Evolutionary conservation across 2,888 invertebrate genomes (phyloP).

Genomic region (Gerris lacustris): DNA sequence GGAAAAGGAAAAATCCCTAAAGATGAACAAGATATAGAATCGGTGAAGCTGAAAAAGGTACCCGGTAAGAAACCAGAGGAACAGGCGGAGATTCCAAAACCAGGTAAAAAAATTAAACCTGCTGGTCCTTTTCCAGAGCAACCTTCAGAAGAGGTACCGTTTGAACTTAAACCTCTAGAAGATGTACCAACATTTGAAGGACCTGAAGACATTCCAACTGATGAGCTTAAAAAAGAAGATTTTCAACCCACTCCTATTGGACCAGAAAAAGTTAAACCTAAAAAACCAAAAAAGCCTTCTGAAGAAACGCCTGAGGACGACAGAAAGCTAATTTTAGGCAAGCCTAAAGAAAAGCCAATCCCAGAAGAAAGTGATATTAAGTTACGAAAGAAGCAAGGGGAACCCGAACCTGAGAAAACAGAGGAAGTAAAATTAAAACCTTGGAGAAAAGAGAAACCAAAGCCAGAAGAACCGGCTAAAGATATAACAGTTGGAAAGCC

Average conservation of each 20-base stretch:
- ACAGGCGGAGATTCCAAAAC: slow-evolving; percentile 31
- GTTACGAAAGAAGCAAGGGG: slow-evolving; percentile 37
- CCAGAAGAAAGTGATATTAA: slow-evolving; percentile 35
- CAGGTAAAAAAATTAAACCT: slow-evolving; percentile 2
- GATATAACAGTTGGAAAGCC: slow-evolving; percentile 33
- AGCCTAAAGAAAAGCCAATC: slow-evolving; percentile 29
- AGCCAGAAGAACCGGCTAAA: slow-evolving; percentile 32
- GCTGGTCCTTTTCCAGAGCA: slow-evolving; percentile 31
- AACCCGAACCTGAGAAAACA: slow-evolving; percentile 36
- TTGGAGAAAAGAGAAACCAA: slow-evolving; percentile 34
- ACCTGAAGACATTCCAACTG: slow-evolving; percentile 29
- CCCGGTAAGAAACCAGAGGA: slow-evolving; percentile 37
- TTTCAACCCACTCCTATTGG: slow-evolving; percentile 25
- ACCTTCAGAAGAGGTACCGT: slow-evolving; percentile 28
- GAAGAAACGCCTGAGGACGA: slow-evolving; percentile 25
- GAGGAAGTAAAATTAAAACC: slow-evolving; percentile 36
- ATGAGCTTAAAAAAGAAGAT: slow-evolving; percentile 15
- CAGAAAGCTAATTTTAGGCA: slow-evolving; percentile 28
- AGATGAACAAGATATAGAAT: slow-evolving; percentile 27
- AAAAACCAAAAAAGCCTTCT: slow-evolving; percentile 19
- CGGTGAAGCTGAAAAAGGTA: slow-evolving; percentile 40
- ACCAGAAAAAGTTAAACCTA: slow-evolving; percentile 17
- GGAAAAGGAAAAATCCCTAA: slow-evolving; percentile 43
- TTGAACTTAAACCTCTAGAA: slow-evolving; percentile 28
- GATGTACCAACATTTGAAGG: slow-evolving; percentile 32